These are phyloP conservation scores for Xylophagus ater DNA, from an alignment of 2,888 invertebrate species.

Conservation along the genomic window DNA sequence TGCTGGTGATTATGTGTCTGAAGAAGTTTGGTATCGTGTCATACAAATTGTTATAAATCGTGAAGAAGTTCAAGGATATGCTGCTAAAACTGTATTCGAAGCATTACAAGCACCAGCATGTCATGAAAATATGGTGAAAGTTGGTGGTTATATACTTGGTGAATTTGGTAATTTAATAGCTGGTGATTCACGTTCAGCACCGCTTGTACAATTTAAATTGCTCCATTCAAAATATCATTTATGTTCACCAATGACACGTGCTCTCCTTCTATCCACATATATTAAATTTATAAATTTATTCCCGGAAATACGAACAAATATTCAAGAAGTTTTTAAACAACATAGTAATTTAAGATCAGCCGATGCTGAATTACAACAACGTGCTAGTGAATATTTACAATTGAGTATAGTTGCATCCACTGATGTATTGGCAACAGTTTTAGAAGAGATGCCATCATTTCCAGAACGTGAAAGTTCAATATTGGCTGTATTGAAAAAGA, in stretches of 20 bases:
- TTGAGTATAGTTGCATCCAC: constrained; percentile 91
- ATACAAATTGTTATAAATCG: constrained; percentile 99
- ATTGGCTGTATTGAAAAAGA: constrained; percentile 94
- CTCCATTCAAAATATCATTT: constrained; percentile 98
- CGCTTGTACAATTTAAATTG: constrained; percentile 93
- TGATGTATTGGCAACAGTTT: constrained; percentile 93
- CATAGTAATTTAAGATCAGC: constrained; percentile 95
- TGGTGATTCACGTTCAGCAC: constrained; percentile 94
- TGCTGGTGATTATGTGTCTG: constrained; percentile 98
- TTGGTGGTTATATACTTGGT: constrained; percentile 97
- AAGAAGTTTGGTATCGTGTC: constrained; percentile 99
- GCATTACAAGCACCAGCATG: constrained; percentile 97
- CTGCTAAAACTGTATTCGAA: constrained; percentile 99
- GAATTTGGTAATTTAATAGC: constrained; percentile 99
- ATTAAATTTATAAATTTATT: constrained; percentile 99
- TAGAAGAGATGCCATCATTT: constrained; percentile 99
- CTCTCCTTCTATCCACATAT: constrained; percentile 91
- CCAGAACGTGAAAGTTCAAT: constrained; percentile 97
- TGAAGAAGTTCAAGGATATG: constrained; percentile 99
- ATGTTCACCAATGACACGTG: constrained; percentile 94
- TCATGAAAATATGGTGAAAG: constrained; percentile 99
- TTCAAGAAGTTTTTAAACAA: constrained; percentile 87
- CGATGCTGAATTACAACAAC: constrained; percentile 96
- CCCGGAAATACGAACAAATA: constrained; percentile 92
- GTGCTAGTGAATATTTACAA: constrained; percentile 95